phyloP scores from a whole-genome alignment of 1,140 invertebrate species.

The Pseudobourletiella spinata region DNA sequence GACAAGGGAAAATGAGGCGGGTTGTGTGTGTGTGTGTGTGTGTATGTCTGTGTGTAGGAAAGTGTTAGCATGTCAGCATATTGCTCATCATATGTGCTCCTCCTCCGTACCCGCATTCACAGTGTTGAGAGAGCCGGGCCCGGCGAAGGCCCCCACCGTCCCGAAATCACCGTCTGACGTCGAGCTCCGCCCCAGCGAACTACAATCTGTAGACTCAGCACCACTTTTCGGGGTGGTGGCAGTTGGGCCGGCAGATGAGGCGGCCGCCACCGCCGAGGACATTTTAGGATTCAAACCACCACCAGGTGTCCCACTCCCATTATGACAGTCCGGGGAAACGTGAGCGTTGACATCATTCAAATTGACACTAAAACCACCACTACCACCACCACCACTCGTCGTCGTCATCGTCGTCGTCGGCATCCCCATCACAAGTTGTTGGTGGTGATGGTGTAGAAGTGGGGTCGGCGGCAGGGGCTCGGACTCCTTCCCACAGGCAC shows the following conservation, averaged over 20 bases:
- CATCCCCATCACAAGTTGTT: no score
- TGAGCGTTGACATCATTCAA: conserved; percentile 13
- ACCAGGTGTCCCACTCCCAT: background rate
- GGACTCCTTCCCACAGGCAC: background rate
- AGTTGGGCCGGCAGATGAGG: background rate
- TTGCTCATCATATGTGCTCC: no score
- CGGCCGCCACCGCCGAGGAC: background rate
- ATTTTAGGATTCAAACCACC: conserved; percentile 2
- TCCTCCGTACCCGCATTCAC: conserved; percentile 27
- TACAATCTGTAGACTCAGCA: conserved; percentile 40
- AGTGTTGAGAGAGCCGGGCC: conserved; percentile 15
- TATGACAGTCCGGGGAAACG: background rate
- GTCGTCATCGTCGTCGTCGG: background rate
- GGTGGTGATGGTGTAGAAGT: no score
- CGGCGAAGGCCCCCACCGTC: conserved; percentile 18
- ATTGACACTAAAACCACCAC: background rate
- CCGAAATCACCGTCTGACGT: conserved; percentile 41
- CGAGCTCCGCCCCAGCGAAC: conserved; percentile 43
- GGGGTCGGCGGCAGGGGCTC: no score
- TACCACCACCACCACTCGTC: background rate
- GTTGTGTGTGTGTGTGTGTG: no score
- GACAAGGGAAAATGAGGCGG: no score
- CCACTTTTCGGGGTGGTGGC: conserved; percentile 10
- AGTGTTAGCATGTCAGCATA: no score
- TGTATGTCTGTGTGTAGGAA: no score